Percentiles rank a stretch among this genome's conserved stretches.
phyloP scores from a whole-genome alignment of 2,888 invertebrate genomes.

The Andrena bucephala region DNA sequence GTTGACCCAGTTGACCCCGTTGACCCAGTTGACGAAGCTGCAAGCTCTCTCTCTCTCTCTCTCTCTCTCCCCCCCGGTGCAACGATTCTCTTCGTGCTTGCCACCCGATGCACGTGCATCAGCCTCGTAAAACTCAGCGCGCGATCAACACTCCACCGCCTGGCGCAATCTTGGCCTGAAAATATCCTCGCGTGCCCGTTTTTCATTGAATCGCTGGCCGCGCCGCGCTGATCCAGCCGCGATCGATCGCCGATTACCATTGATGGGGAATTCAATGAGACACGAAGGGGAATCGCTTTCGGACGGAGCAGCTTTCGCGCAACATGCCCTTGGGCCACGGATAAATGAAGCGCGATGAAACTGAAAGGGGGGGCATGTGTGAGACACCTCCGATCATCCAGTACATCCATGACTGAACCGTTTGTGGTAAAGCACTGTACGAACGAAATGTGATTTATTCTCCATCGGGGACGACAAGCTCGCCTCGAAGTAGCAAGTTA shows the following conservation, averaged over 20 bases:
- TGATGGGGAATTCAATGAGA: neutral
- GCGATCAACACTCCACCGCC: slow-evolving; percentile 20
- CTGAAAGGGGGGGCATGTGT: too few species aligned
- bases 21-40: slow-evolving; percentile 75
- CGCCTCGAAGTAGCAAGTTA: neutral
- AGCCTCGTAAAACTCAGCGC: slow-evolving; percentile 18
- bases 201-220: slow-evolving; percentile 24
- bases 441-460: neutral
- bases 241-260: slow-evolving; percentile 33
- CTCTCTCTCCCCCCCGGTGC: slow-evolving; percentile 10
- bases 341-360: neutral
- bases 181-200: slow-evolving; percentile 26
- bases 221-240: neutral
- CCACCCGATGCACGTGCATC: slow-evolving; percentile 29
- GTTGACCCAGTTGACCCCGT: slow-evolving; percentile 65
- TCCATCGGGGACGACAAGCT: neutral
- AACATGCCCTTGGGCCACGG: neutral
- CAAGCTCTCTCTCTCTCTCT: slow-evolving; percentile 56
- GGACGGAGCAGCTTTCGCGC: neutral
- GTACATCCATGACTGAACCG: too few species aligned
- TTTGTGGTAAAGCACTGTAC: too few species aligned
- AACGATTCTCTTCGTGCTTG: slow-evolving; percentile 47
- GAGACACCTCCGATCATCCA: too few species aligned
- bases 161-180: slow-evolving; percentile 21
- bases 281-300: neutral